phyloP scores from a whole-genome alignment of 2,113 vertebrate genomes.

The Pavo muticus region DNA sequence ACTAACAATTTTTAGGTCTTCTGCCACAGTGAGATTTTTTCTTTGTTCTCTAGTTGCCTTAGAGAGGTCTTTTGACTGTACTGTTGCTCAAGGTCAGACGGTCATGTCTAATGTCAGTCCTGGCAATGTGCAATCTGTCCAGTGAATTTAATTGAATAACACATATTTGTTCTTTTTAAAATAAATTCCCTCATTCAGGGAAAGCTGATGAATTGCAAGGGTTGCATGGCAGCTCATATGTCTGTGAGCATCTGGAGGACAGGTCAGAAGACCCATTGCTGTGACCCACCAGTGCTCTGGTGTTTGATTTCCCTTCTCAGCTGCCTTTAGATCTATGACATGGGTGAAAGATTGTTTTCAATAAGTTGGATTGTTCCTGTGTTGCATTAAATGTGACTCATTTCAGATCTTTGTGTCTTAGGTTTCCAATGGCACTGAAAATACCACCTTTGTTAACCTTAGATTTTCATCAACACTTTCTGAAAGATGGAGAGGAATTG shows the following conservation, averaged over 20 bases:
- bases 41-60: conserved; percentile 34
- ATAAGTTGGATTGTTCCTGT: background rate
- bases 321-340: background rate
- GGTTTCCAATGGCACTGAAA: background rate
- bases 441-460: background rate
- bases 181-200: background rate
- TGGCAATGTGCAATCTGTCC: background rate
- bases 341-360: background rate
- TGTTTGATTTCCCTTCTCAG: background rate
- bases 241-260: background rate
- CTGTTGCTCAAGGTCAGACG: conserved; percentile 4
- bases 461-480: background rate
- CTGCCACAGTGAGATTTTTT: background rate
- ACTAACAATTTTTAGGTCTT: conserved; percentile 30
- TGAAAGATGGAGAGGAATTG: background rate
- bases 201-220: background rate
- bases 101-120: background rate
- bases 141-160: conserved; percentile 7
- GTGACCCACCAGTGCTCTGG: background rate
- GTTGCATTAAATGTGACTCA: background rate
- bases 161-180: background rate
- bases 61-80: background rate
- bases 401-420: background rate
- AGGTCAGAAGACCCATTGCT: background rate
- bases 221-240: background rate